A percentile compares a stretch with the other conserved stretches of the same genome.
These are phyloP conservation scores for Prionace glauca DNA, from an alignment of 2,797 vertebrate genomes.

Conservation along the genomic window DNA sequence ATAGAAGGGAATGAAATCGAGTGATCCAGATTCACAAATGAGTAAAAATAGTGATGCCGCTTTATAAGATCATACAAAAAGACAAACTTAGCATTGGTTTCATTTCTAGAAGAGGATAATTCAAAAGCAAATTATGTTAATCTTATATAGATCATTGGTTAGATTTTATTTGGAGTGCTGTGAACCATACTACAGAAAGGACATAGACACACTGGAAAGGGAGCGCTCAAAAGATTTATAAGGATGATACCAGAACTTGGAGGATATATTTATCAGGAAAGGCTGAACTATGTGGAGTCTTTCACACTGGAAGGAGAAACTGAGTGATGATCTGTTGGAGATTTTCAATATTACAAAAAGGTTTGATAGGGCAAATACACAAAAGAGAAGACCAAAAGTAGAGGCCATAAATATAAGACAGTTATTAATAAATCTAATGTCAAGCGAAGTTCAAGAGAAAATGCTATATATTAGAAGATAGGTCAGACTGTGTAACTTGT, in stretches of 20 bases:
- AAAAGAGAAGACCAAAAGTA: not conserved
- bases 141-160: not conserved
- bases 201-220: not conserved
- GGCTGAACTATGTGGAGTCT: not conserved
- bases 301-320: not conserved
- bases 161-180: not conserved
- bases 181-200: not conserved
- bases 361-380: not conserved
- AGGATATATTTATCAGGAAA: not conserved
- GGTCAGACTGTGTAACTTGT: not conserved
- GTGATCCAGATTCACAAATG: not conserved
- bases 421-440: too few relatives aligned
- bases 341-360: not conserved
- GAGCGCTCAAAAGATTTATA: not conserved
- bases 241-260: not conserved
- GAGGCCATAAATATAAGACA: not conserved
- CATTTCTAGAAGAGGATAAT: not conserved
- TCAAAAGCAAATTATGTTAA: not conserved
- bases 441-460: not conserved
- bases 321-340: not conserved
- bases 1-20: not conserved
- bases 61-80: not conserved
- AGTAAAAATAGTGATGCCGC: not conserved
- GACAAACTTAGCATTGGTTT: not conserved
- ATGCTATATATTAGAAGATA: not conserved